These are phyloP conservation scores for Polypedilum vanderplanki DNA, from an alignment of 1,140 invertebrate species.

Conservation along the genomic window DNA sequence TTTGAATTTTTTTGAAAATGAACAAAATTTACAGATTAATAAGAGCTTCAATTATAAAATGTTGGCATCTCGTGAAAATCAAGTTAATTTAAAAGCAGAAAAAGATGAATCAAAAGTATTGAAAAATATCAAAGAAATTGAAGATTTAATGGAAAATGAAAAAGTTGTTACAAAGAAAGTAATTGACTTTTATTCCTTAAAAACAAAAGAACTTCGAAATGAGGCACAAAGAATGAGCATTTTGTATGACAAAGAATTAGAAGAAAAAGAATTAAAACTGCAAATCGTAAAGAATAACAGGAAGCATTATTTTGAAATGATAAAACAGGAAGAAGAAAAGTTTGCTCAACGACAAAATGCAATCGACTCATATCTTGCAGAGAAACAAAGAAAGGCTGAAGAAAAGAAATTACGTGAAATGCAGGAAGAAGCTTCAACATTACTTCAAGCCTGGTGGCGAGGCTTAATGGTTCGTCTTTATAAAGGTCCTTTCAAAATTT, in stretches of 20 bases:
- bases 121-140: too few relatives aligned
- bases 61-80: too few relatives aligned
- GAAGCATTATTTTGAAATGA: not conserved
- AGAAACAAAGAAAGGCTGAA: not conserved
- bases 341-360: not conserved
- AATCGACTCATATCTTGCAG: not conserved
- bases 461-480: slow-evolving; percentile 53
- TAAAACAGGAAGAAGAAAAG: not conserved
- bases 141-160: too few relatives aligned
- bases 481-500: slow-evolving; percentile 50
- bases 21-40: too few relatives aligned
- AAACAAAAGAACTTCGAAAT: not conserved
- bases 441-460: slow-evolving; percentile 55
- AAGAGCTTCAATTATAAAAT: too few relatives aligned
- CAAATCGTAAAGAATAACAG: not conserved
- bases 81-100: too few relatives aligned
- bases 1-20: too few relatives aligned
- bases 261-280: not conserved
- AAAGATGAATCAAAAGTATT: too few relatives aligned
- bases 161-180: not conserved
- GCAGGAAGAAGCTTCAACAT: not conserved
- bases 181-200: not conserved
- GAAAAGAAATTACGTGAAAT: not conserved
- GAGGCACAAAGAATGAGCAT: not conserved
- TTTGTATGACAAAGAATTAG: slow-evolving; percentile 3